Conservation (phyloP, 2,888 invertebrate species). For the Cepaea hortensis region DNA sequence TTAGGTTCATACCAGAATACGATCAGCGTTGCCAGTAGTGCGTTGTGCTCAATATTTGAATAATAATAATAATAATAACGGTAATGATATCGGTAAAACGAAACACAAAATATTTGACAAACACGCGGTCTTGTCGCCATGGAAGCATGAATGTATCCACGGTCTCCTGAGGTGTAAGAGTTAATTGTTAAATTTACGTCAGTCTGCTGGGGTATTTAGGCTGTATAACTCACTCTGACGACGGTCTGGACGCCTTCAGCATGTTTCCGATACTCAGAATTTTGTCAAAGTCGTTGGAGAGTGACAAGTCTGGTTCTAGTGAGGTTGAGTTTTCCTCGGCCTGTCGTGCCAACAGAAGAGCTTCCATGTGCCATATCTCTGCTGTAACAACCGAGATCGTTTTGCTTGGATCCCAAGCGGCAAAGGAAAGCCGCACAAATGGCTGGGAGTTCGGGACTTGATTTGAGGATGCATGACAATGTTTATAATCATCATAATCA, state of each 20-base stretch:
- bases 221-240: too few relatives aligned
- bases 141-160: too few relatives aligned
- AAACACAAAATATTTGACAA: too few relatives aligned
- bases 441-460: neutral
- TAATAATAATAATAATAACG: neutral
- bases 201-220: too few relatives aligned
- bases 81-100: too few relatives aligned
- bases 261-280: neutral
- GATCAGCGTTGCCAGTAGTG: too few relatives aligned
- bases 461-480: neutral
- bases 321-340: neutral
- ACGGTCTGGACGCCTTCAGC: neutral
- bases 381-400: neutral
- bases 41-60: too few relatives aligned
- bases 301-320: slow-evolving; percentile 2
- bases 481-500: neutral
- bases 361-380: slow-evolving; percentile 5
- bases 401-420: neutral
- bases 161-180: too few relatives aligned
- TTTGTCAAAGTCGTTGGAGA: slow-evolving; percentile 1
- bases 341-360: neutral
- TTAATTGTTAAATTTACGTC: too few relatives aligned
- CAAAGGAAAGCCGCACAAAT: neutral
- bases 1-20: too few relatives aligned
- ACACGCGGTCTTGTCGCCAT: too few relatives aligned